These are phyloP conservation scores for Anarrhichthys ocellatus DNA, from an alignment of 2,113 vertebrate genomes.

Conservation along the genomic window DNA sequence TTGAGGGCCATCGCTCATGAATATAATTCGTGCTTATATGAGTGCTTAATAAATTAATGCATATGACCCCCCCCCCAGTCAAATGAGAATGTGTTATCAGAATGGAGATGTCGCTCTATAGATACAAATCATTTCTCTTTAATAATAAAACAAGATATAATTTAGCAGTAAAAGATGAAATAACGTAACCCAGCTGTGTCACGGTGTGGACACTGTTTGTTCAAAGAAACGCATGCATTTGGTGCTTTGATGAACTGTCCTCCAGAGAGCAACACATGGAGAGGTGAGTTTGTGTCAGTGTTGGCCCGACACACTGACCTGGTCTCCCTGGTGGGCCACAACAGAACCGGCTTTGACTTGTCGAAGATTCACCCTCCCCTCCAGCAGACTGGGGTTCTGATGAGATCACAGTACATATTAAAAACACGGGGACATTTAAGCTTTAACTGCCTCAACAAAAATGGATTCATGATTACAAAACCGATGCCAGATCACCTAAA, in stretches of 20 bases:
- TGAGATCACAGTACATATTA: not conserved
- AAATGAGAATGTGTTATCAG: too few species aligned
- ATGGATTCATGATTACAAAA: not conserved
- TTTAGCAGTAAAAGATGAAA: too few species aligned
- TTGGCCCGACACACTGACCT: slow-evolving; percentile 81
- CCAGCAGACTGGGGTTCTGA: slow-evolving; percentile 88
- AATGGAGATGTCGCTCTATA: too few species aligned
- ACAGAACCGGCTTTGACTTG: slow-evolving; percentile 91
- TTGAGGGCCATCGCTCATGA: too few species aligned
- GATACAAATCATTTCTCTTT: too few species aligned
- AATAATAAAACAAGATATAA: too few species aligned
- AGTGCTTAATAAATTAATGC: too few species aligned
- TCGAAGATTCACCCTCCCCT: slow-evolving; percentile 89
- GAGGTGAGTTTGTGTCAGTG: not conserved
- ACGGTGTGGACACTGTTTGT: not conserved
- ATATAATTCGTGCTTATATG: too few species aligned
- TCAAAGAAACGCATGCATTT: not conserved
- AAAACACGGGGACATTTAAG: not conserved
- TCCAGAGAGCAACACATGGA: not conserved
- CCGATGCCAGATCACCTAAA: not conserved
- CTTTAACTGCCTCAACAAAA: not conserved
- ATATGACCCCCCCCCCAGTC: too few species aligned
- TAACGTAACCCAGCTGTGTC: not conserved
- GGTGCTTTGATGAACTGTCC: not conserved
- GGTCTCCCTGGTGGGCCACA: slow-evolving; percentile 92